Evolutionary conservation across 1,140 invertebrate species (phyloP), one percentile per base, ranked within the genome.

Genomic region (Camponotus floridanus): DNA sequence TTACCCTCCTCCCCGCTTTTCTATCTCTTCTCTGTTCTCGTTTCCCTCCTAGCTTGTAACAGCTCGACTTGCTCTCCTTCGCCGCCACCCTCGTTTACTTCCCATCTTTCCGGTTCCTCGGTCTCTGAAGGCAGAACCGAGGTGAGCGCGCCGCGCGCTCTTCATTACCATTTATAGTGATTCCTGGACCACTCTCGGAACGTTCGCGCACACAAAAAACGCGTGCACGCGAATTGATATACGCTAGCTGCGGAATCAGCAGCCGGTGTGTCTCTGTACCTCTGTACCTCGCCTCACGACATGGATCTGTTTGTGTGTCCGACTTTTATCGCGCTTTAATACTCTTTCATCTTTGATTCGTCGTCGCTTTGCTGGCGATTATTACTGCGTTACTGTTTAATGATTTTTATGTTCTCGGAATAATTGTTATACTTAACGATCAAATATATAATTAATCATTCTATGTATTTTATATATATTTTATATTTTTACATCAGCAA

Each of bases 141-240:
- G 85, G 70, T 81, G 87, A 87, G 90, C 91, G 90, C 88, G 71
- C 81, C 87, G 51, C 84, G 76, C 76, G 86, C 85, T 93, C 91
- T 93, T 91, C 90, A 94, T 94, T 94, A 94, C 92, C 94, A 94
- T 94, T 94, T 95, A 95, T 94, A 94, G 94, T 94, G 94, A 94
- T 94, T 94, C 92, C 88, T 92, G 91, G 93, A 93, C 85, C 87
- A 91, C 90, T 88, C 87, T 81, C 73, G 87, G 67, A 86, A 71
- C 90, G 88, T 89, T 89, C 87, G 59, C 87, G 84, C 86, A 76
- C 86, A 90, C 87, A 86, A 89, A 89, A 89, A 89, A 88, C 80
- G 85, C 78, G 73, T 73, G 81, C 86, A 85, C 89, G 76, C 74
- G 62, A 67, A 81, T 45, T 70, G 62, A 71, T 86, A 84, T 81